phyloP scores from a whole-genome alignment of 2,888 invertebrate species.

The Petrolisthes cinctipes region DNA sequence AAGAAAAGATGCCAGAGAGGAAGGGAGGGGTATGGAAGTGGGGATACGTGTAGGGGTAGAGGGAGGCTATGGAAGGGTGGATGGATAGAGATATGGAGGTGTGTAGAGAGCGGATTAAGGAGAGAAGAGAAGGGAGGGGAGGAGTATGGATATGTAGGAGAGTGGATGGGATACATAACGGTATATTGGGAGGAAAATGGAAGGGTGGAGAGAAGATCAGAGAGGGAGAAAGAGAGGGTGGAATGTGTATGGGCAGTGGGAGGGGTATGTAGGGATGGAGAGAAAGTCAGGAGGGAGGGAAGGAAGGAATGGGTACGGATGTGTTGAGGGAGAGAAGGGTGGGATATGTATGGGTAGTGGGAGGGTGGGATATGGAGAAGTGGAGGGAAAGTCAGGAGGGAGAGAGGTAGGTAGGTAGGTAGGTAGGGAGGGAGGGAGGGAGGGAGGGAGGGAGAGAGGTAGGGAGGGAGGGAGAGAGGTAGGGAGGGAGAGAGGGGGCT shows the following conservation, averaged over 20 bases:
- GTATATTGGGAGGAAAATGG: too few relatives aligned
- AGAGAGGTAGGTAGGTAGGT: background rate
- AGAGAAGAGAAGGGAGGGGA: too few relatives aligned
- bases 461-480: background rate
- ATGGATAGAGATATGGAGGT: background rate
- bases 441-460: background rate
- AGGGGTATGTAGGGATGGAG: background rate
- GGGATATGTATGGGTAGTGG: background rate
- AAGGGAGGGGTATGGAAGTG: slow-evolving; percentile 7
- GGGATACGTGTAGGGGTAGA: background rate
- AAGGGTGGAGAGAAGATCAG: too few relatives aligned
- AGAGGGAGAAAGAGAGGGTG: too few relatives aligned
- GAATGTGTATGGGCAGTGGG: too few relatives aligned
- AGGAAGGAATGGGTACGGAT: background rate
- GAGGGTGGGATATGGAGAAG: slow-evolving; percentile 1
- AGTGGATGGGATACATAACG: too few relatives aligned
- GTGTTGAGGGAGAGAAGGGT: background rate
- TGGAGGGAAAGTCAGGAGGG: background rate
- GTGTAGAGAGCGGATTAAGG: too few relatives aligned
- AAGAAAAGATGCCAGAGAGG: background rate
- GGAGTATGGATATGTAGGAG: too few relatives aligned
- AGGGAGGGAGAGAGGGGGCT: background rate
- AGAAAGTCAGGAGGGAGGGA: background rate
- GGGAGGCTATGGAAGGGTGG: background rate
- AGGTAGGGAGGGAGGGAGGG: background rate